Evolutionary conservation across 2,888 invertebrate genomes (phyloP).

Genomic region (Lobophora halterata): DNA sequence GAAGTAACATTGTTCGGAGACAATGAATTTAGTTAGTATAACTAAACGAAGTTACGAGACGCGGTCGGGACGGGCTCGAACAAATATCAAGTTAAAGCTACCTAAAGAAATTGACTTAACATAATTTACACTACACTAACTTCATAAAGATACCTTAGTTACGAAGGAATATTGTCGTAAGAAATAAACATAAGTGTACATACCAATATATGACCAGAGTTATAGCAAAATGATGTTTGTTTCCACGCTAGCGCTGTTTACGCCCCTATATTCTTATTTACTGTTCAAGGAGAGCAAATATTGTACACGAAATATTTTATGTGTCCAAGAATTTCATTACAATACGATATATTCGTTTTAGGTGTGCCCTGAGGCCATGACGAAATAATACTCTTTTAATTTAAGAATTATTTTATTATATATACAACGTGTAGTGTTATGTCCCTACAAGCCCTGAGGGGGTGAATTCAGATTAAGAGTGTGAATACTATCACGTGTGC

Average conservation of each 20-base stretch:
- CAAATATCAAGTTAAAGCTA: constrained; percentile 30
- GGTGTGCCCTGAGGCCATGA: constrained; percentile 8
- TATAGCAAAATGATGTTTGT: constrained; percentile 36
- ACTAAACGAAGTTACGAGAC: constrained; percentile 41
- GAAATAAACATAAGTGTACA: constrained; percentile 16
- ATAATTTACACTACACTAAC: constrained; percentile 1
- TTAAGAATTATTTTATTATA: constrained; percentile 6
- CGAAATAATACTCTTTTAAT: constrained; percentile 3
- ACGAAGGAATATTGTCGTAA: constrained; percentile 10
- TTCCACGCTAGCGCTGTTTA: constrained; percentile 41
- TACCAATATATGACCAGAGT: constrained; percentile 22
- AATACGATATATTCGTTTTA: constrained; percentile 16
- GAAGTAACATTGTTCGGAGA: constrained; percentile 28
- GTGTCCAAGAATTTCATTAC: constrained; percentile 24
- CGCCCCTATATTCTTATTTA: constrained; percentile 54
- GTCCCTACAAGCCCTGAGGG: too few species aligned
- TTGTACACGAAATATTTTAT: constrained; percentile 18
- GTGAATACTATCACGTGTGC: too few species aligned
- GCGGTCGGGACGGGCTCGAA: constrained; percentile 32
- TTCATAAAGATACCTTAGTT: not conserved
- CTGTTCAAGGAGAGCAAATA: constrained; percentile 47
- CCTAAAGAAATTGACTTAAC: constrained; percentile 6
- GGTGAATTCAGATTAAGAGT: too few species aligned
- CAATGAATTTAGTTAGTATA: constrained; percentile 43
- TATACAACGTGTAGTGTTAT: not conserved